Evolutionary conservation across 2,797 vertebrate genomes (phyloP), one percentile per base, ranked within the genome.

Genomic region (Acipenser ruthenus): DNA sequence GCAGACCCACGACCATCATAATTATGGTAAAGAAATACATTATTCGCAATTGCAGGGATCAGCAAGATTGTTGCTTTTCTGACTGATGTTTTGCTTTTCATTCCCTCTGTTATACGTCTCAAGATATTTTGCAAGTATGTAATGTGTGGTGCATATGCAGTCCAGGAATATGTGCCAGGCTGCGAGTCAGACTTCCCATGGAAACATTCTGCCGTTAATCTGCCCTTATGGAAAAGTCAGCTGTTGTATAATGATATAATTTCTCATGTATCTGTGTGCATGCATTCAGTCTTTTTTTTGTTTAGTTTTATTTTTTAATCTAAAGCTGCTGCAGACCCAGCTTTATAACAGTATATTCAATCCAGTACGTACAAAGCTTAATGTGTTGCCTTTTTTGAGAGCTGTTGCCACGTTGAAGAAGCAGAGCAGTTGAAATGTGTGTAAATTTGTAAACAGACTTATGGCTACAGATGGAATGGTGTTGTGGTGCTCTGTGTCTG

Each of bases 1-100:
- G 88, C 79, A 89, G 91, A 87, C 92, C 94, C 78, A 83, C 92
- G 84, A 92, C 92, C 80, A 88, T 95, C 87, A 82, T 94, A 82
- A 82, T 95, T 77, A 97, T 94, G 95, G 96, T 99, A 99, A 76
- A 58, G 82, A 82, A 76, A 48, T 10, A 23, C 47, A 48, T 48
- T 62, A 12, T 37, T 7, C 8, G 55, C 7, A 6, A 58, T 58
- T 4, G 11, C 8, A 13, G 65, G 56, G 58, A 5, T 67, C 15
- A 6, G 55, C 10, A 53, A 53, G 49, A 7, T 53, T 23, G 6
- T 10, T 55, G 6, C 7, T 9, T 50, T 63, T 12, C 12, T 1
- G 10, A 63, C 15, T 58, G 55, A n/a, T 11, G 12, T 8, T 58
- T 11, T 10, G 55, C 1, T 58, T n/a, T 6, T n/a, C 12, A 7